Evolutionary conservation across 2,113 vertebrate species (phyloP).

Genomic region (Macrotis lagotis): DNA sequence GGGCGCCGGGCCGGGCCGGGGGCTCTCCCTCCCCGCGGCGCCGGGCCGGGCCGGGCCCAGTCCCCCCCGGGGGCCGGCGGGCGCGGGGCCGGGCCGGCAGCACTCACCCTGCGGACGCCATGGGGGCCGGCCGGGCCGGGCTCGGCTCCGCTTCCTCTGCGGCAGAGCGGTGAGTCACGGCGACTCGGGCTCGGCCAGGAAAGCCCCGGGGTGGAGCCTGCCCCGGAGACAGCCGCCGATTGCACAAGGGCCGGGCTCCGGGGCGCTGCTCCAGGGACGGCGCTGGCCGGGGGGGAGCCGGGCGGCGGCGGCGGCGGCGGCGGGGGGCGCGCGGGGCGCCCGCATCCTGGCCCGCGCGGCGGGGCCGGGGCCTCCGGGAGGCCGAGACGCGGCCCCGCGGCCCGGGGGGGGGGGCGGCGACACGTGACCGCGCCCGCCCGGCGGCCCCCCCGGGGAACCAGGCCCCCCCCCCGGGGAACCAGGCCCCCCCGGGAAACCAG

Average conservation of each 20-base stretch:
- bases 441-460: too few relatives aligned
- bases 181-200: not conserved
- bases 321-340: not conserved
- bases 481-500: too few relatives aligned
- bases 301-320: not conserved
- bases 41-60: too few relatives aligned
- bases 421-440: too few relatives aligned
- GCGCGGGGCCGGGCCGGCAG: too few relatives aligned
- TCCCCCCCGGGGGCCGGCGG: too few relatives aligned
- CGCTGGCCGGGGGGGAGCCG: not conserved
- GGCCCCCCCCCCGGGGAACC: too few relatives aligned
- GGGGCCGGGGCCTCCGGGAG: not conserved
- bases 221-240: not conserved
- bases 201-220: constrained; percentile 3
- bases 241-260: constrained; percentile 4
- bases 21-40: too few relatives aligned
- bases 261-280: constrained; percentile 1
- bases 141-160: not conserved
- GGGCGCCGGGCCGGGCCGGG: too few relatives aligned
- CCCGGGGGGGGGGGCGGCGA: not conserved
- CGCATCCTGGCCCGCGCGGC: not conserved
- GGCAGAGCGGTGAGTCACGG: not conserved
- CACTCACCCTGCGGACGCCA: too few relatives aligned
- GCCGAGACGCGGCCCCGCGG: not conserved
- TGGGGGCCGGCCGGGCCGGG: too few relatives aligned